Conservation (phyloP, 2,797 vertebrate species). For the Cephalopachus bancanus region DNA sequence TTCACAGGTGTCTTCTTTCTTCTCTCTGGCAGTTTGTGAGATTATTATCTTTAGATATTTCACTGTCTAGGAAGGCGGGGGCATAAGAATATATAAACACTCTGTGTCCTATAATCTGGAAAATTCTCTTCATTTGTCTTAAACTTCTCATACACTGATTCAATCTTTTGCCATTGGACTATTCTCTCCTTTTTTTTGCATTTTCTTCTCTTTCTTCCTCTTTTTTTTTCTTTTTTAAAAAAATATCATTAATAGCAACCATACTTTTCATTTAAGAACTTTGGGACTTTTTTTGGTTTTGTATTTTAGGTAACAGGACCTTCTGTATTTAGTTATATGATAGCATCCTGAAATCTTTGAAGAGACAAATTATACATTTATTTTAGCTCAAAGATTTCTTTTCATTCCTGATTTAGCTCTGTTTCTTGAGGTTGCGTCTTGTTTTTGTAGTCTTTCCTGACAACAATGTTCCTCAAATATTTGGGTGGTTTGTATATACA, state of each 20-base stretch:
- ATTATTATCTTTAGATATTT: background rate
- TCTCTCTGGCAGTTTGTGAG: background rate
- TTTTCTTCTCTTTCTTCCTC: background rate
- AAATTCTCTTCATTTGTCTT: background rate
- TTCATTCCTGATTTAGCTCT: background rate
- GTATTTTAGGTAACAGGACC: background rate
- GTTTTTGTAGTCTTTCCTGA: background rate
- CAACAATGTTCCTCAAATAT: background rate
- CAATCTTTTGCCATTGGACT: background rate
- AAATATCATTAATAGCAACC: background rate
- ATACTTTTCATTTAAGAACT: background rate
- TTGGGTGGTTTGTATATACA: background rate
- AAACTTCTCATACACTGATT: background rate
- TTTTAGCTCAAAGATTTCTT: background rate
- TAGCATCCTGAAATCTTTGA: background rate
- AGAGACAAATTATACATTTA: background rate
- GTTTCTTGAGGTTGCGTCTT: background rate
- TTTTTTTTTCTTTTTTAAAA: background rate
- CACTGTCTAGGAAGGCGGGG: background rate
- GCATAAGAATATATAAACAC: background rate
- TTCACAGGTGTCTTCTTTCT: background rate
- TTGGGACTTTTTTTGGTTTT: background rate
- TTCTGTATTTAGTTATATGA: background rate
- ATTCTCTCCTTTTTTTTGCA: background rate
- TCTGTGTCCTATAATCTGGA: background rate